Evolutionary conservation across 1,140 invertebrate species (phyloP), one percentile per base, ranked within the genome.

Genomic region (Aphaenogaster rudis): DNA sequence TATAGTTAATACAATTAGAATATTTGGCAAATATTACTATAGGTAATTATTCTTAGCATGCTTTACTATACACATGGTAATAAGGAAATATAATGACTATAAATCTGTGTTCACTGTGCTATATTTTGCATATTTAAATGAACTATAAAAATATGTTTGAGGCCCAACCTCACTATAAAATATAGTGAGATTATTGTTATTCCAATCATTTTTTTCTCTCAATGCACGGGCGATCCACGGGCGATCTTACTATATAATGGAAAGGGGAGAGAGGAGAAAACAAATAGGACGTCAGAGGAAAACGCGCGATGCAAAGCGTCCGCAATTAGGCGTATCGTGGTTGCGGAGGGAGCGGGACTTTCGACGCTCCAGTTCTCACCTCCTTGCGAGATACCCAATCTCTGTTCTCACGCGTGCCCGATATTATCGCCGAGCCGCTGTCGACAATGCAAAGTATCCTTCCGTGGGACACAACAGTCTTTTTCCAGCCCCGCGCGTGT

Each of bases 331-430:
- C 52, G 63, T 61, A 45, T 81, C 54, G 33, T 74, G 45, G 52
- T 81, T 54, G 33, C 7, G 45, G 28, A 28, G 72, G 59, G 42
- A 84, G 69, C 88, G 59, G 69, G 36, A 88, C 81, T 90, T 87
- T 91, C 88, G 84, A 67, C 42, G 88, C 74, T 91, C 90, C 63
- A 87, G 84, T 91, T 91, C 90, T 81, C 90, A 91, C 59, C 42
- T 84, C 2, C 33, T 3, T 42, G 42, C n/a, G 69, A 72, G 80
- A 86, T 91, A 80, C 2, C 13, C 42, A 2, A 86, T 88, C 63
- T 33, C 63, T 33, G 42, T 89, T 89, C 80, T 66, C 86, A 88
- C 88, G 80, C 48, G 74, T 36, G 52, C 78, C 33, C 66, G 88
- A 89, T 89, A 76, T 86, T 81, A 89, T 88, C 77, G 61, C 11